Conservation (phyloP, 64 coral and sea anemone species). For the Acropora yongei region DNA sequence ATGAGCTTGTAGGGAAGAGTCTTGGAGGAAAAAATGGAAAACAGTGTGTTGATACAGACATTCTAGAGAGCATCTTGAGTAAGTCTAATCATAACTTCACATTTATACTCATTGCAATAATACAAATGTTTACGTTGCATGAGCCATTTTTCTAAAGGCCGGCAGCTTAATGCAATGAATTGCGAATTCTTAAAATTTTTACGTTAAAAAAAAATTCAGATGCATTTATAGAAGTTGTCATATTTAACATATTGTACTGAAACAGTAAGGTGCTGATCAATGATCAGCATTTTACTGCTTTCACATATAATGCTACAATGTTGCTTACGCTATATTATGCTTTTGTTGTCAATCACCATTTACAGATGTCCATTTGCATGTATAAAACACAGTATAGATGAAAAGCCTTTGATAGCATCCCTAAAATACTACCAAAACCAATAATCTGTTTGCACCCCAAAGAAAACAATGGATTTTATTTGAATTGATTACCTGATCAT, state of each 20-base stretch:
- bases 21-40: background rate
- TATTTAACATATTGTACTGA: background rate
- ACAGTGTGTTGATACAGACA: background rate
- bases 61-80: conserved; percentile 41
- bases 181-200: conserved; percentile 10
- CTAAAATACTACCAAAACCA: background rate
- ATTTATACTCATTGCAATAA: conserved; percentile 7
- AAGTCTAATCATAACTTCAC: conserved; percentile 27
- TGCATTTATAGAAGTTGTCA: conserved; percentile 14
- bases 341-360: background rate
- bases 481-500: background rate
- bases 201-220: background rate
- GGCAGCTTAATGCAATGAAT: conserved; percentile 2
- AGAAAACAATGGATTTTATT: background rate
- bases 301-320: background rate
- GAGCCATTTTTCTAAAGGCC: conserved; percentile 10
- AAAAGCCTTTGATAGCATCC: conserved; percentile 3
- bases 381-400: conserved; percentile 1
- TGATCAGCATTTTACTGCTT: conserved; percentile 12
- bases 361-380: background rate
- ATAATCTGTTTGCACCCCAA: too few relatives aligned
- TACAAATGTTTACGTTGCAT: conserved; percentile 14
- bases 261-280: background rate
- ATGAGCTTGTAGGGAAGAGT: conserved; percentile 40
- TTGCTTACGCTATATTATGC: too few relatives aligned